These are phyloP conservation scores for Orycteropus afer DNA, from an alignment of 2,113 vertebrate species.

Conservation along the genomic window DNA sequence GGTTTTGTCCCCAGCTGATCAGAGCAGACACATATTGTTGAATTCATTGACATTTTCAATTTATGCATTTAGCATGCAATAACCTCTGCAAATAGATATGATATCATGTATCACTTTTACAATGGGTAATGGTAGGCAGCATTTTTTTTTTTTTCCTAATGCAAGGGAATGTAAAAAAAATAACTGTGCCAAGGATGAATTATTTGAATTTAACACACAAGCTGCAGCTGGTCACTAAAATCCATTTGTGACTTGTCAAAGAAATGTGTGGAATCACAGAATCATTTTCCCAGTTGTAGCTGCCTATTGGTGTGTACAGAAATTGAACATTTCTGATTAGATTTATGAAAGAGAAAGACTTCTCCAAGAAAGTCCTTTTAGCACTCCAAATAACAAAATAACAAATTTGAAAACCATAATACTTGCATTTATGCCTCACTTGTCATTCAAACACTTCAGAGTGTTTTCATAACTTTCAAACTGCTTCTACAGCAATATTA, in stretches of 20 bases:
- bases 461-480: conserved; percentile 31
- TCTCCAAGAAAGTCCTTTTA: conserved; percentile 58
- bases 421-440: background rate
- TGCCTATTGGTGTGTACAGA: conserved; percentile 58
- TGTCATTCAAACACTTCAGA: background rate
- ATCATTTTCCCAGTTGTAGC: conserved; percentile 77
- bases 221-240: conserved; percentile 76
- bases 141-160: conserved; percentile 50
- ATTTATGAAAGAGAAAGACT: conserved; percentile 73
- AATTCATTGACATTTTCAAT: conserved; percentile 70
- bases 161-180: conserved; percentile 75
- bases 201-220: conserved; percentile 80
- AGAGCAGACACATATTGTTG: conserved; percentile 15
- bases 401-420: conserved; percentile 55
- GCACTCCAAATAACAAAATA: conserved; percentile 55
- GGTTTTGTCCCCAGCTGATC: background rate
- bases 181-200: conserved; percentile 73
- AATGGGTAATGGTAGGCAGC: conserved; percentile 45
- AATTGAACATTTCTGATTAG: conserved; percentile 75
- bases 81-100: conserved; percentile 52
- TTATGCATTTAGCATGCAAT: conserved; percentile 66
- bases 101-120: conserved; percentile 57
- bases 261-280: conserved; percentile 74
- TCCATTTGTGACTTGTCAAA: conserved; percentile 81
- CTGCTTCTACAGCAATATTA: background rate